Base-by-base conservation (phyloP, 2,888 invertebrate genomes). In the Pammene aurita region DNA sequence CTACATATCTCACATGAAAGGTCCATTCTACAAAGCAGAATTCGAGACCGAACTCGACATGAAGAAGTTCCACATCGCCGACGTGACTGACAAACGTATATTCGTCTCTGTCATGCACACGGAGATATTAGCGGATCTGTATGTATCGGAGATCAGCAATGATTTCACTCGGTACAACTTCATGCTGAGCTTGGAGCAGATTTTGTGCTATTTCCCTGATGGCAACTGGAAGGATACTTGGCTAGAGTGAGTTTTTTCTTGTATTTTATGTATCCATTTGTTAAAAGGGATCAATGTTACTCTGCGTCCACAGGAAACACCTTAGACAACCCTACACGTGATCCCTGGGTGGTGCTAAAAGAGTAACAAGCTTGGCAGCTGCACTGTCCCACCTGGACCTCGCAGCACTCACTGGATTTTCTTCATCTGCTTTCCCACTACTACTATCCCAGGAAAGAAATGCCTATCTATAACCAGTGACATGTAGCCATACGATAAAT, bases 171-270 rank as follows among this genome's bases (percentile, higher is more conserved):
- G 94, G 72, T 94, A 95, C 77, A 94, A 94, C 78, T 98, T 97
- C 81, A 94, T 95, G 0, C 86, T 96, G 71, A 97, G 97, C 6
- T 88, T 98, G 73, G 95, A 96, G 77, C 94, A 96, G 77, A 94
- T 98, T 63, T 93, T 98, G 75, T 96, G 96, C 76, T 97, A 96
- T 84, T 96, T 97, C 83, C 97, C 97, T 0, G 96, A 96, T 79
- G 94, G 94, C 10, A 96, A 96, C 50, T 97, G 96, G 95, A 95
- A 95, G 78, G 94, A 95, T 75, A 96, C 96, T 70, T 97, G 97
- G 96, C 86, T 97, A 5, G 95, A 95, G 97, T 97, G 92, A 94
- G 95, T 54, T 35, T 0, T 50, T 2, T 34, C 34, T 54, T 54
- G 54, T 34, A 54, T 34, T 34, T 54, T 5, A n/a, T 4, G 5